Percentiles rank a stretch among this genome's conserved stretches.
phyloP scores from a whole-genome alignment of 2,797 vertebrate genomes.

The Notoglanidium macrostoma region DNA sequence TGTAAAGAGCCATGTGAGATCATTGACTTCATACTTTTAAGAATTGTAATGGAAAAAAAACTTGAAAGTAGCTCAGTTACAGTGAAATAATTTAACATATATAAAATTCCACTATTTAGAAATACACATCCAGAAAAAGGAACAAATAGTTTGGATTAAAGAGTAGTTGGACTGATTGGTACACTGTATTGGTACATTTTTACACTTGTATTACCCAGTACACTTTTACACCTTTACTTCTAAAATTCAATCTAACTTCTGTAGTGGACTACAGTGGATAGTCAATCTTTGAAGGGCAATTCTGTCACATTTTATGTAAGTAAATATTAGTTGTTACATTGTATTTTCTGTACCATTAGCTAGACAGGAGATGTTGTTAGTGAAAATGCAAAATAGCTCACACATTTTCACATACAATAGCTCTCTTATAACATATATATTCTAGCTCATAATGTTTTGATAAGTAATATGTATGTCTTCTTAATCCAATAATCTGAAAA shows the following conservation, averaged over 20 bases:
- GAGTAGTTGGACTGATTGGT: background rate
- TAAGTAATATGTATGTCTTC: no score
- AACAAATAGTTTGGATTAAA: background rate
- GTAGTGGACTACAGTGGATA: background rate
- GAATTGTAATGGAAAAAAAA: background rate
- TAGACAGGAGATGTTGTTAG: background rate
- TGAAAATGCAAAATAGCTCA: background rate
- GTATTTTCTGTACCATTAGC: background rate
- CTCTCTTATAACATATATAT: background rate
- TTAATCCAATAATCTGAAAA: no score
- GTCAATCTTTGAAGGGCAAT: background rate
- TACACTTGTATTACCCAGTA: background rate
- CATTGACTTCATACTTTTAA: background rate
- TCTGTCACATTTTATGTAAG: background rate
- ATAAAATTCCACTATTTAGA: background rate
- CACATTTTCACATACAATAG: background rate
- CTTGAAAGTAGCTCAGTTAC: background rate
- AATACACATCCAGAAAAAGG: background rate
- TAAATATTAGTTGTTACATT: background rate
- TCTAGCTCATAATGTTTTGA: background rate
- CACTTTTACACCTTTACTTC: background rate
- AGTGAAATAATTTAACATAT: background rate
- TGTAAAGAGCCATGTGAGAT: background rate
- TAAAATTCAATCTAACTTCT: background rate
- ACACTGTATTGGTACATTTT: background rate